A percentile compares a stretch with the other conserved stretches of the same genome.
These are phyloP conservation scores for Acrocyrtus sp. DNA, from an alignment of 2,888 invertebrate species.

Conservation along the genomic window DNA sequence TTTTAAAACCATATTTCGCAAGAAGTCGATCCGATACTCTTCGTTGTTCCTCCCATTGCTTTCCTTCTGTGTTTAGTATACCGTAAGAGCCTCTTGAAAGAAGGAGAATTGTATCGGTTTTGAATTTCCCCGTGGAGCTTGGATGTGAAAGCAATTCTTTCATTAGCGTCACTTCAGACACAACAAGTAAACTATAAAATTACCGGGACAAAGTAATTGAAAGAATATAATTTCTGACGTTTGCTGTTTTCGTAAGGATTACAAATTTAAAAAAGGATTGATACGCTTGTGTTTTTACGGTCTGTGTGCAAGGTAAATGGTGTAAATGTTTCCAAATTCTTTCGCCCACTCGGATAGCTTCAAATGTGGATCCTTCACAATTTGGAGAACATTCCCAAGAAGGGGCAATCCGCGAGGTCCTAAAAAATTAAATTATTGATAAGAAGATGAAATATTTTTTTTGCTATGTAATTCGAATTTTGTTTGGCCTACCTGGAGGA, in stretches of 20 bases:
- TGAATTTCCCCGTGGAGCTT: slow-evolving; percentile 16
- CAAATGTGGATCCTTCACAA: slow-evolving; percentile 4
- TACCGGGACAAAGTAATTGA: no score
- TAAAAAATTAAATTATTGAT: no score
- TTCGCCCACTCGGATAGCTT: slow-evolving; percentile 11
- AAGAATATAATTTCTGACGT: no score
- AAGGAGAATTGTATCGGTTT: slow-evolving; percentile 9
- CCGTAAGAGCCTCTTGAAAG: slow-evolving; percentile 13
- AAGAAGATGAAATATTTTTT: no score
- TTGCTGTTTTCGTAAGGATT: no score
- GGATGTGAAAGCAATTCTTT: slow-evolving; percentile 3
- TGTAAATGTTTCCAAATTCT: slow-evolving; percentile 8
- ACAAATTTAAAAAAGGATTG: no score
- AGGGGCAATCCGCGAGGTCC: slow-evolving; percentile 23
- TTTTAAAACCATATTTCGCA: slow-evolving; percentile 1
- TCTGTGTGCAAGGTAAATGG: slow-evolving; percentile 1
- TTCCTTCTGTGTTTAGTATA: slow-evolving; percentile 3
- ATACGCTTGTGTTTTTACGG: no score
- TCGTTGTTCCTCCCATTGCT: slow-evolving; percentile 4
- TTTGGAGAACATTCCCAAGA: slow-evolving; percentile 14
- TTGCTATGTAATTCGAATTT: no score
- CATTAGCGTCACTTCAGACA: slow-evolving; percentile 5
- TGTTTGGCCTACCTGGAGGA: no score
- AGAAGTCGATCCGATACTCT: not conserved
- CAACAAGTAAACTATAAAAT: not conserved